phyloP scores from a whole-genome alignment of 2,797 vertebrate species.

The Falco cherrug region DNA sequence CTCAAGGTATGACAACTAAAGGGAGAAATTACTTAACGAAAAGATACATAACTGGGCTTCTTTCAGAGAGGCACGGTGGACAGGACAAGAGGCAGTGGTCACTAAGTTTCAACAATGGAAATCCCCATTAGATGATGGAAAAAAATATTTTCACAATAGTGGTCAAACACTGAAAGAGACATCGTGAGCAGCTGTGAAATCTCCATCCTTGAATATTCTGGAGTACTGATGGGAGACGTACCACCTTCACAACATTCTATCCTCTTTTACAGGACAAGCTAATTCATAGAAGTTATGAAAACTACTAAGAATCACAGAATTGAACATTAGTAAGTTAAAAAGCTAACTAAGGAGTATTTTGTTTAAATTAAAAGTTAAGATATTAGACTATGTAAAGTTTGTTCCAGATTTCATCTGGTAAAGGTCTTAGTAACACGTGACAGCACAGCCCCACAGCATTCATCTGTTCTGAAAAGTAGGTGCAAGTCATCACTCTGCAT shows the following conservation, averaged over 20 bases:
- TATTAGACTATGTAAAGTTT: background rate
- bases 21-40: background rate
- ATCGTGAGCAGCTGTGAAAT: background rate
- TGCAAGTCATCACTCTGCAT: background rate
- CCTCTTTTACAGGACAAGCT: background rate
- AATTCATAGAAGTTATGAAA: background rate
- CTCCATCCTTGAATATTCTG: background rate
- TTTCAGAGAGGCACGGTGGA: background rate
- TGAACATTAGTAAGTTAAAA: background rate
- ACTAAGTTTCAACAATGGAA: background rate
- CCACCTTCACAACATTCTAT: background rate
- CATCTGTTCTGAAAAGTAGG: background rate
- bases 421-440: background rate
- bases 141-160: fast-evolving
- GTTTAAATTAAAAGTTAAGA: background rate
- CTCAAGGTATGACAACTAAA: background rate
- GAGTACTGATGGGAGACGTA: background rate
- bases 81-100: background rate
- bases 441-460: background rate
- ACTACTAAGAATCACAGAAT: background rate
- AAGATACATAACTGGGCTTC: background rate
- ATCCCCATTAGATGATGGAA: background rate
- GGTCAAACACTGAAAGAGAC: background rate
- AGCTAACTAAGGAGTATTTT: background rate
- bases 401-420: background rate